Percentiles rank a stretch among this genome's conserved stretches.
Evolutionary conservation across 2,888 invertebrate species (phyloP).

Genomic region (Nebria brevicollis): DNA sequence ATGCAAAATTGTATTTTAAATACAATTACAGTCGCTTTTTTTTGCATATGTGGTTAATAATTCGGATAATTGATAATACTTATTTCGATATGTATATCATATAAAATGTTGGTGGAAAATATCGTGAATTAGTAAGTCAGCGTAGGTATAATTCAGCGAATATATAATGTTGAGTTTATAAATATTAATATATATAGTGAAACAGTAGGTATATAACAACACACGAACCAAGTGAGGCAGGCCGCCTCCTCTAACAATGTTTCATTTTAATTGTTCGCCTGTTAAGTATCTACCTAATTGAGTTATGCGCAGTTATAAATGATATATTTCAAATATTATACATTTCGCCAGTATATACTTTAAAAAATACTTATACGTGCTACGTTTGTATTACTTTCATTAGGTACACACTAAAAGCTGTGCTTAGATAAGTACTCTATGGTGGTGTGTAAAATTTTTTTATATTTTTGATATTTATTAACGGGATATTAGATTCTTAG

Average conservation of each 20-base stretch:
- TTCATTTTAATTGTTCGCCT: slow-evolving; percentile 44
- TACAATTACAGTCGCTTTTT: too few species aligned
- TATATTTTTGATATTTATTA: neutral
- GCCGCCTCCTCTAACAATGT: slow-evolving; percentile 26
- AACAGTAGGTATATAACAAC: slow-evolving; percentile 29
- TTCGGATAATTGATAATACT: too few species aligned
- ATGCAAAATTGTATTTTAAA: too few species aligned
- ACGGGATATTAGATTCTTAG: neutral
- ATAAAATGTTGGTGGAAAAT: too few species aligned
- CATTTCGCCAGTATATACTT: slow-evolving; percentile 11
- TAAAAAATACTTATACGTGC: neutral
- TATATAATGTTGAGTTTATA: slow-evolving; percentile 38
- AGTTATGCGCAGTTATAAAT: slow-evolving; percentile 41
- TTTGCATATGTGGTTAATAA: too few species aligned
- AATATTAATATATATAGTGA: slow-evolving; percentile 36
- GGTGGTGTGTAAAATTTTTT: neutral
- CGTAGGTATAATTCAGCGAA: slow-evolving; percentile 31
- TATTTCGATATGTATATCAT: too few species aligned
- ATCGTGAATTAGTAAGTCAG: neutral
- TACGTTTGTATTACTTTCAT: neutral
- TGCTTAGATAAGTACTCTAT: neutral
- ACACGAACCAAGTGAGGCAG: neutral
- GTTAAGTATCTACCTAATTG: slow-evolving; percentile 46
- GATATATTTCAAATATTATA: slow-evolving; percentile 12
- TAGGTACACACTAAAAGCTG: neutral